A percentile compares a stretch with the other conserved stretches of the same genome.
Conservation (phyloP, 2,888 invertebrate species). For the Apamea sordens region DNA sequence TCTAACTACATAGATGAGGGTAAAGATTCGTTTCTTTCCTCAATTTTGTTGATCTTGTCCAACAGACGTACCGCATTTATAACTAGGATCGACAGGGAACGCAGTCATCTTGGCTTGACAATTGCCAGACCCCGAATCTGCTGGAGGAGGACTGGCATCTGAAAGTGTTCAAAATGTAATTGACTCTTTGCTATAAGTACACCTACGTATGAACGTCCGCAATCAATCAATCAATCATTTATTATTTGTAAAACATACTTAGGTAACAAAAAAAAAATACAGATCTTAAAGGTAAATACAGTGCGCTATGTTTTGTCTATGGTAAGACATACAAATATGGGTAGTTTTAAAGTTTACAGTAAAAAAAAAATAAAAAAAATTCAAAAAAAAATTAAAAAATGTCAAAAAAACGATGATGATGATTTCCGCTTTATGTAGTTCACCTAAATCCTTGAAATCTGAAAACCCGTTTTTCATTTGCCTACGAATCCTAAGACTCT, state of each 20-base stretch:
- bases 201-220: not conserved
- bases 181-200: not conserved
- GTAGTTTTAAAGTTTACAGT: too few relatives aligned
- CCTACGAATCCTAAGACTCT: not conserved
- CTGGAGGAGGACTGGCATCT: slow-evolving; percentile 12
- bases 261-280: too few relatives aligned
- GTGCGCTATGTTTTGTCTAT: too few relatives aligned
- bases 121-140: not conserved
- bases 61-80: slow-evolving; percentile 11
- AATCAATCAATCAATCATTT: too few relatives aligned
- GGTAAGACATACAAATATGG: too few relatives aligned
- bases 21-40: not conserved
- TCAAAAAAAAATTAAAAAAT: too few relatives aligned
- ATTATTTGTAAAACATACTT: too few relatives aligned
- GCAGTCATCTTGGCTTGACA: slow-evolving; percentile 29
- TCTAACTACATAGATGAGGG: not conserved
- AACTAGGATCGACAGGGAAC: slow-evolving; percentile 1
- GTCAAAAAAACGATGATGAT: too few relatives aligned
- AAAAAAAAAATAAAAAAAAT: too few relatives aligned
- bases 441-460: not conserved
- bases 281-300: too few relatives aligned
- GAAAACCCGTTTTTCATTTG: not conserved
- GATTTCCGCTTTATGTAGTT: not conserved
- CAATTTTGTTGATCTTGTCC: not conserved
- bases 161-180: not conserved